Conservation (phyloP, 2,888 invertebrate genomes). For the Capitulum mitella region DNA sequence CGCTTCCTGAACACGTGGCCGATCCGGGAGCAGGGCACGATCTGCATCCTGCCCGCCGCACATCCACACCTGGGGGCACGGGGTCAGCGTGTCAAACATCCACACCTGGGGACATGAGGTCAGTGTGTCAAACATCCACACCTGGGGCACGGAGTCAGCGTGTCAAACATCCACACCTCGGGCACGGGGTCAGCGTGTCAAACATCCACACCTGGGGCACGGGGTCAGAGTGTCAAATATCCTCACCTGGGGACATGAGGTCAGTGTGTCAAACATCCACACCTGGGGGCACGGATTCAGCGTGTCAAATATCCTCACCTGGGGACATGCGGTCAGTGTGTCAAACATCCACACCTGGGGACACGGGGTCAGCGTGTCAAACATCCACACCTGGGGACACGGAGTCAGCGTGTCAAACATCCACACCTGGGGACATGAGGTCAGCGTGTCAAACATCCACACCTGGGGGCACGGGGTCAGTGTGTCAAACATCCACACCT, state of each 20-base stretch:
- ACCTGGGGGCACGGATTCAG: not conserved
- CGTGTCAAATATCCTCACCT: slow-evolving; percentile 51
- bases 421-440: slow-evolving; percentile 65
- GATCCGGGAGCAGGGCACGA: slow-evolving; percentile 90
- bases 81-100: not conserved
- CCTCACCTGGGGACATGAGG: slow-evolving; percentile 55
- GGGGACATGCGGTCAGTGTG: too few relatives aligned
- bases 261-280: slow-evolving; percentile 53
- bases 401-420: slow-evolving; percentile 63
- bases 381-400: not conserved
- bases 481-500: not conserved
- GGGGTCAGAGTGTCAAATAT: slow-evolving; percentile 44
- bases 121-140: not conserved
- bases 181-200: too few relatives aligned
- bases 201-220: too few relatives aligned
- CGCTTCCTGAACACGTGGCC: slow-evolving; percentile 91
- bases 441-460: not conserved
- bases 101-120: not conserved
- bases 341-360: slow-evolving; percentile 93
- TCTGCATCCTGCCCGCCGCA: slow-evolving; percentile 86
- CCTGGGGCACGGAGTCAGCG: not conserved
- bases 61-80: slow-evolving; percentile 77
- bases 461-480: not conserved
- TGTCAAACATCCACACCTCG: too few relatives aligned
- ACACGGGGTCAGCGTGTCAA: not conserved